phyloP scores from a whole-genome alignment of 2,888 invertebrate species.

The Agrypnus murinus region DNA sequence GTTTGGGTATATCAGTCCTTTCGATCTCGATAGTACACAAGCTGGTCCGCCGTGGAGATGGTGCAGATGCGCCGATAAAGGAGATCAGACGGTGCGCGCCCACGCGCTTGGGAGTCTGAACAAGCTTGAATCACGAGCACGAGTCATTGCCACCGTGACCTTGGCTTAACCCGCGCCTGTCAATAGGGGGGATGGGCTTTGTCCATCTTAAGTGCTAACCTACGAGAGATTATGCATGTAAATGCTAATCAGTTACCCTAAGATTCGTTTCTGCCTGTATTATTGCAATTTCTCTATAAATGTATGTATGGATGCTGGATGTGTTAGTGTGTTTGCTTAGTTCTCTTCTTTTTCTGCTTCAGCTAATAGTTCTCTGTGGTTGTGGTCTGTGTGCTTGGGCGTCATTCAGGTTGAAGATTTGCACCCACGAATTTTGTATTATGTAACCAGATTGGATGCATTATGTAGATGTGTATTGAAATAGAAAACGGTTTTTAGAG shows the following conservation, averaged over 20 bases:
- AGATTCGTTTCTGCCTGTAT: slow-evolving; percentile 26
- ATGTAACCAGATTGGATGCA: slow-evolving; percentile 34
- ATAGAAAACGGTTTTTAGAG: slow-evolving; percentile 16
- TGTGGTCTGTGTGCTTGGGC: no score
- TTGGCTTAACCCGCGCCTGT: slow-evolving; percentile 61
- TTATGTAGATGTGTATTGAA: slow-evolving; percentile 4
- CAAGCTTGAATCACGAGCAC: slow-evolving; percentile 60
- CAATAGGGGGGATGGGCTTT: slow-evolving; percentile 56
- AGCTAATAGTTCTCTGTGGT: slow-evolving; percentile 2
- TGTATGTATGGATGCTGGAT: no score
- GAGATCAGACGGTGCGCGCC: slow-evolving; percentile 60
- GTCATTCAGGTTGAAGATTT: slow-evolving; percentile 32
- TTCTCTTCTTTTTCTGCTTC: no score
- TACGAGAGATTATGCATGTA: slow-evolving; percentile 53
- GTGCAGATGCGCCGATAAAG: slow-evolving; percentile 59
- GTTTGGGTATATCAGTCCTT: slow-evolving; percentile 10
- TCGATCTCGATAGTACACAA: slow-evolving; percentile 49
- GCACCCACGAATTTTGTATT: slow-evolving; percentile 38
- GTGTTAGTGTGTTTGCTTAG: slow-evolving; percentile 26
- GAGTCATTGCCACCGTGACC: slow-evolving; percentile 64
- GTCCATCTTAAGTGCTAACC: slow-evolving; percentile 57
- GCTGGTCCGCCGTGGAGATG: slow-evolving; percentile 53
- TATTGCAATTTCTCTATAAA: slow-evolving; percentile 40
- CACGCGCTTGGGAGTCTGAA: slow-evolving; percentile 55
- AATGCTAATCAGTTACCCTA: slow-evolving; percentile 52